Evolutionary conservation across 1,140 invertebrate genomes (phyloP).

Genomic region (Antheraea mylitta): DNA sequence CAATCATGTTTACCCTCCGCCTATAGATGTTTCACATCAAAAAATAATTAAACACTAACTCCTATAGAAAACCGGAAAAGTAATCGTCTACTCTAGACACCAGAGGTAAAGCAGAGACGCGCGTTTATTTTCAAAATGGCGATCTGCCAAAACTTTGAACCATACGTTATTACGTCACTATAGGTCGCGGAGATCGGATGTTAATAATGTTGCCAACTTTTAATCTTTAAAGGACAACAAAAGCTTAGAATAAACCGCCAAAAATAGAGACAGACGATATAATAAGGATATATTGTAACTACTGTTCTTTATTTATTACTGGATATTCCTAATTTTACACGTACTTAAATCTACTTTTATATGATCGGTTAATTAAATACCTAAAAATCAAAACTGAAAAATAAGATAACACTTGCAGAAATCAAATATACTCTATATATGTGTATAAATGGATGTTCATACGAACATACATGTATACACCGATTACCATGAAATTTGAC

Average conservation of each 20-base stretch:
- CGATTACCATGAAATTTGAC: too few species aligned
- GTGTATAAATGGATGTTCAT: too few species aligned
- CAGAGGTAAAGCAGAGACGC: slow-evolving; percentile 20
- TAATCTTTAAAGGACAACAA: not conserved
- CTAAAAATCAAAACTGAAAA: too few species aligned
- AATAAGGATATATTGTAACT: not conserved
- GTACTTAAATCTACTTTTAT: too few species aligned
- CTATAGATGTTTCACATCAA: too few species aligned
- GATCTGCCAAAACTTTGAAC: slow-evolving; percentile 36
- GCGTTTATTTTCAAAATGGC: slow-evolving; percentile 59
- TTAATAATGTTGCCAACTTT: slow-evolving; percentile 19
- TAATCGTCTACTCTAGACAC: slow-evolving; percentile 10
- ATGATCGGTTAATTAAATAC: too few species aligned
- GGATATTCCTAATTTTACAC: too few species aligned
- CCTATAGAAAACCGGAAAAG: slow-evolving; percentile 27
- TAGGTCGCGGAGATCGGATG: slow-evolving; percentile 22
- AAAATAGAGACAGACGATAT: not conserved
- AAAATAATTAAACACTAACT: not conserved
- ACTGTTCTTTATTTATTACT: not conserved
- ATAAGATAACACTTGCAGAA: too few species aligned
- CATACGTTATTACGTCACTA: slow-evolving; percentile 33
- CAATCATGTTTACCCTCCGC: too few species aligned
- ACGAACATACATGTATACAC: too few species aligned
- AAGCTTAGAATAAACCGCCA: not conserved
- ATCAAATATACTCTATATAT: too few species aligned